Percentiles rank a stretch among this genome's conserved stretches.
phyloP scores from a whole-genome alignment of 2,888 invertebrate species.

The Oxycera nigricornis region DNA sequence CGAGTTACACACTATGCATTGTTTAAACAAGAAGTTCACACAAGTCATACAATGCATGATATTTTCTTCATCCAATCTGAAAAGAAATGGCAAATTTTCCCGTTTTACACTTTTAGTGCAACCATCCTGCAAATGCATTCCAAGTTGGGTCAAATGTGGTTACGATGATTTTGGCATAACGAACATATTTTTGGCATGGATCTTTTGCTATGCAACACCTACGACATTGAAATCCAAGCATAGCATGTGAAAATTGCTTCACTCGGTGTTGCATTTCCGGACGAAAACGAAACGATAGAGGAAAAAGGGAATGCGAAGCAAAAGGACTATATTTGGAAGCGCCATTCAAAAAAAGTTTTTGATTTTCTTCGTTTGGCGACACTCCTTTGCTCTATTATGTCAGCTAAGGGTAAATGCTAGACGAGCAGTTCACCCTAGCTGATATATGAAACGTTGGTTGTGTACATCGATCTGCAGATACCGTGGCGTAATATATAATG shows the following conservation, averaged over 20 bases:
- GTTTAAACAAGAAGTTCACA: no score
- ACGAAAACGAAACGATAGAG: neutral
- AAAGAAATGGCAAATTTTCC: neutral
- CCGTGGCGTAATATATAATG: no score
- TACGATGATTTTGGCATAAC: neutral
- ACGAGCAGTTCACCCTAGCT: no score
- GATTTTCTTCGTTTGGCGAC: conserved; percentile 13
- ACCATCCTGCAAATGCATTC: no score
- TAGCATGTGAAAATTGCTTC: neutral
- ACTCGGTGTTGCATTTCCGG: neutral
- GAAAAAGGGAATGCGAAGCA: neutral
- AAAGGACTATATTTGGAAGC: neutral
- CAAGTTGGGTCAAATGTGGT: neutral
- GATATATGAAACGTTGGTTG: no score
- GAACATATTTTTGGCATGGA: neutral
- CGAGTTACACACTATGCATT: no score
- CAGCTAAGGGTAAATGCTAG: no score
- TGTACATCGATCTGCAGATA: no score
- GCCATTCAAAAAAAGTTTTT: conserved; percentile 19
- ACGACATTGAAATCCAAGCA: conserved; percentile 5
- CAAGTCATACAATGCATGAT: no score
- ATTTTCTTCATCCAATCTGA: no score
- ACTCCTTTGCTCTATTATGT: no score
- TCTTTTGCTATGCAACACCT: conserved; percentile 17
- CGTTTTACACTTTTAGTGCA: neutral